Evolutionary conservation across 2,113 vertebrate species (phyloP), one percentile per base, ranked within the genome.

Genomic region (Smithornis capensis): DNA sequence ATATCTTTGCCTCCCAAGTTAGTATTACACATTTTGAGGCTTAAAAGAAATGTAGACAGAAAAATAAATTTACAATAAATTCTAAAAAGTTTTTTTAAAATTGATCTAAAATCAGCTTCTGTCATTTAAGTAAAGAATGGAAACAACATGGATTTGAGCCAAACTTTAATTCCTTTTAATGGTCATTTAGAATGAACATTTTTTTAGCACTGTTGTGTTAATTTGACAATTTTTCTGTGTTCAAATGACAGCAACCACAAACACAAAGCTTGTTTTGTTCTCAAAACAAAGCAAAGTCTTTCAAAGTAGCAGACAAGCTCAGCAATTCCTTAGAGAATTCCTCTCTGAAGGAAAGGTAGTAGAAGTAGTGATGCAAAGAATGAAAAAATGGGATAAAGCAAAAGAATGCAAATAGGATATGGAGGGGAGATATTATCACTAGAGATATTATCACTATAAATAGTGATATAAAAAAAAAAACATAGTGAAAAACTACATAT

Each of bases 241-340:
- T 19, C 44, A 88, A 78, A 74, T 50, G n/a, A 57, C 13, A 53
- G 25, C 19, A 84, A 24, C 22, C 33, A 35, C 24, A 78, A 64
- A 40, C 19, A 79, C 6, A 83, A 76, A 86, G 2, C 17, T 85
- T 82, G 29, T 69, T 88, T 53, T 50, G 38, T 78, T 94, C 95
- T 93, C 76, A 83, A 91, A 96, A 75, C 7, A 79, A n/a, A 38
- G 2, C 14, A 37, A 79, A 92, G 42, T 87, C 64, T 97, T 79
- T 69, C 33, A 78, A 76, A 92, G 44, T 57, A 74, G 19, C 24
- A 79, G 17, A 14, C 5, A 53, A 62, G 5, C 50, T 95, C 27
- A 29, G 8, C 3, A 50, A 6, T 29, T 64, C 81, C 83, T 65
- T 31, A 4, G 23, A 40, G 81, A 89, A 82, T 89, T 90, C 45